Evolutionary conservation across 2,888 invertebrate genomes (phyloP).

Genomic region (Heliconius ethilla): DNA sequence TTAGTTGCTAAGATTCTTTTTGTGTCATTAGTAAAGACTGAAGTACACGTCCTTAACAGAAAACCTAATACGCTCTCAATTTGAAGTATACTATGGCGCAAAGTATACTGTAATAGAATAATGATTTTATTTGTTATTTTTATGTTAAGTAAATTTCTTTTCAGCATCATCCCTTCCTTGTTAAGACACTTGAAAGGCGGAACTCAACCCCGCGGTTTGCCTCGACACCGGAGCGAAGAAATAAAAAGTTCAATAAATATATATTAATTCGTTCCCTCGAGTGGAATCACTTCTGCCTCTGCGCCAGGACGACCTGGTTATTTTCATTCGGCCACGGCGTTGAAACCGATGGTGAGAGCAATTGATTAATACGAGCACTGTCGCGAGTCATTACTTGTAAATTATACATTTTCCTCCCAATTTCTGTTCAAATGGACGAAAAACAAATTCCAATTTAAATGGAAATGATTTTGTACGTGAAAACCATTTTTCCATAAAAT

Average conservation of each 20-base stretch:
- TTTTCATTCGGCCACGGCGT: too few relatives aligned
- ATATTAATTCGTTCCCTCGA: too few relatives aligned
- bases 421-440: slow-evolving; percentile 40
- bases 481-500: slow-evolving; percentile 41
- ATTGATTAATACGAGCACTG: background rate
- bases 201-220: too few relatives aligned
- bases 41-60: slow-evolving; percentile 26
- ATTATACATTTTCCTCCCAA: slow-evolving; percentile 30
- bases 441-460: slow-evolving; percentile 61
- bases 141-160: too few relatives aligned
- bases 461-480: slow-evolving; percentile 56
- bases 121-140: background rate
- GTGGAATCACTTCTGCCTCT: too few relatives aligned
- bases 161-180: too few relatives aligned
- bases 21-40: slow-evolving; percentile 28
- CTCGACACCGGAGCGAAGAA: too few relatives aligned
- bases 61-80: slow-evolving; percentile 26
- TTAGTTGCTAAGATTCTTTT: slow-evolving; percentile 26
- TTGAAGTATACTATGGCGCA: slow-evolving; percentile 18
- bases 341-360: too few relatives aligned
- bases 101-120: background rate
- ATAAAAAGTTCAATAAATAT: too few relatives aligned
- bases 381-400: slow-evolving; percentile 10
- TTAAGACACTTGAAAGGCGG: too few relatives aligned
- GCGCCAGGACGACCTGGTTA: too few relatives aligned